Conservation (phyloP, 2,888 invertebrate genomes). For the Hoplodrina ambigua region DNA sequence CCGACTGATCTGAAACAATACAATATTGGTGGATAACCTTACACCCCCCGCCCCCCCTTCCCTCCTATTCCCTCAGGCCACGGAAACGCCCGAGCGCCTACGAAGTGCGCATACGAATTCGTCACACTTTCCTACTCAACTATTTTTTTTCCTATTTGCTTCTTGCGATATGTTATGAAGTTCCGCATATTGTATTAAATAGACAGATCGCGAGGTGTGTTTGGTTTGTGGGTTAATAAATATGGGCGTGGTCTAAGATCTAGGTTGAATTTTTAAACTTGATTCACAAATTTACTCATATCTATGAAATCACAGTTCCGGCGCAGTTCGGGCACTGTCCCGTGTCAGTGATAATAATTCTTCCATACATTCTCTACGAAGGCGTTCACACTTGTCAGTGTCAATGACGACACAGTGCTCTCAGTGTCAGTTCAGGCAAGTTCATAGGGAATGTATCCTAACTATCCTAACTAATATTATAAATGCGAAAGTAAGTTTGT, state of each 20-base stretch:
- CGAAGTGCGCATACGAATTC: slow-evolving; percentile 59
- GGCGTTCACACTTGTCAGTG: too few relatives aligned
- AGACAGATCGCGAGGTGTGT: slow-evolving; percentile 23
- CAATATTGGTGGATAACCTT: slow-evolving; percentile 46
- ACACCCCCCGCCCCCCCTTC: neutral
- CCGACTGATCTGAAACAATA: slow-evolving; percentile 54
- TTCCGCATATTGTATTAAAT: slow-evolving; percentile 61
- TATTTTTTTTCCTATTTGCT: slow-evolving; percentile 62
- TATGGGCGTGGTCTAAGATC: slow-evolving; percentile 3
- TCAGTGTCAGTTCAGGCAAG: too few relatives aligned
- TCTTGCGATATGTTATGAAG: slow-evolving; percentile 55
- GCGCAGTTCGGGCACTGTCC: too few relatives aligned
- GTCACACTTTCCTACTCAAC: slow-evolving; percentile 13
- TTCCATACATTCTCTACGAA: too few relatives aligned
- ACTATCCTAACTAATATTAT: too few relatives aligned
- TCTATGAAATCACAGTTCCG: too few relatives aligned
- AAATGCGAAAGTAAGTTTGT: too few relatives aligned
- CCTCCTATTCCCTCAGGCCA: slow-evolving; percentile 52
- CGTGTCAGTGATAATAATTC: too few relatives aligned
- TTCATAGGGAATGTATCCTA: too few relatives aligned
- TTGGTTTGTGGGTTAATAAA: slow-evolving; percentile 15
- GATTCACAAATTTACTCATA: too few relatives aligned
- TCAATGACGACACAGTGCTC: too few relatives aligned
- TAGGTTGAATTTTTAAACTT: slow-evolving; percentile 6
- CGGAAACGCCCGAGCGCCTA: slow-evolving; percentile 45